A percentile compares a stretch with the other conserved stretches of the same genome.
These are phyloP conservation scores for Ailurus styani DNA, from an alignment of 2,113 vertebrate genomes.

Conservation along the genomic window DNA sequence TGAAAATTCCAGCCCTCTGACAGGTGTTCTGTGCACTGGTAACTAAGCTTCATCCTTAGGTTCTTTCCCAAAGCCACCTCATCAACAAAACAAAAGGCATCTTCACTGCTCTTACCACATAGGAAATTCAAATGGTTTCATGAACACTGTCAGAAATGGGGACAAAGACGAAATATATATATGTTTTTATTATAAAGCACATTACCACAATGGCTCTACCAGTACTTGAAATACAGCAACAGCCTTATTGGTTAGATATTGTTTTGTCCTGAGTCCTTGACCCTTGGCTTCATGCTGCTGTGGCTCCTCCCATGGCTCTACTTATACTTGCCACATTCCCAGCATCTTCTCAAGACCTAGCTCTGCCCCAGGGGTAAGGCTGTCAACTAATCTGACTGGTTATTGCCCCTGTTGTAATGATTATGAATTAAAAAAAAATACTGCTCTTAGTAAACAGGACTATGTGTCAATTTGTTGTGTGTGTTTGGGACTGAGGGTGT, in stretches of 20 bases:
- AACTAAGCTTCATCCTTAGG: not conserved
- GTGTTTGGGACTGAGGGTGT: not conserved
- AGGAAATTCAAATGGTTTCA: not conserved
- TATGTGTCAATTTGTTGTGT: not conserved
- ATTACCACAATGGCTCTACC: not conserved
- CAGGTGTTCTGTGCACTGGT: not conserved
- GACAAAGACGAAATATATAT: not conserved
- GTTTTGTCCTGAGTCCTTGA: not conserved
- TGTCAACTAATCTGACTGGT: not conserved
- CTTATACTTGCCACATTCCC: too few species aligned
- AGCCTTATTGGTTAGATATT: too few species aligned
- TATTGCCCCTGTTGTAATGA: not conserved
- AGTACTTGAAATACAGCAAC: not conserved
- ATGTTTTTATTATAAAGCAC: not conserved
- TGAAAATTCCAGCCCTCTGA: not conserved
- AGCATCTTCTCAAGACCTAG: not conserved
- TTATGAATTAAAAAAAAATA: not conserved
- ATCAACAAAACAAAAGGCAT: not conserved
- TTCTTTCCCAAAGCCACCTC: not conserved
- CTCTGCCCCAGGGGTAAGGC: not conserved
- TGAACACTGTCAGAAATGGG: not conserved
- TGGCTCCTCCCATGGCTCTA: accelerated
- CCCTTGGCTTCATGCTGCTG: not conserved
- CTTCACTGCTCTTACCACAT: not conserved
- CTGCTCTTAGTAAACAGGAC: not conserved